A percentile compares a stretch with the other conserved stretches of the same genome.
Conservation (phyloP, 2,888 invertebrate species). For the Dolomedes plantarius region DNA sequence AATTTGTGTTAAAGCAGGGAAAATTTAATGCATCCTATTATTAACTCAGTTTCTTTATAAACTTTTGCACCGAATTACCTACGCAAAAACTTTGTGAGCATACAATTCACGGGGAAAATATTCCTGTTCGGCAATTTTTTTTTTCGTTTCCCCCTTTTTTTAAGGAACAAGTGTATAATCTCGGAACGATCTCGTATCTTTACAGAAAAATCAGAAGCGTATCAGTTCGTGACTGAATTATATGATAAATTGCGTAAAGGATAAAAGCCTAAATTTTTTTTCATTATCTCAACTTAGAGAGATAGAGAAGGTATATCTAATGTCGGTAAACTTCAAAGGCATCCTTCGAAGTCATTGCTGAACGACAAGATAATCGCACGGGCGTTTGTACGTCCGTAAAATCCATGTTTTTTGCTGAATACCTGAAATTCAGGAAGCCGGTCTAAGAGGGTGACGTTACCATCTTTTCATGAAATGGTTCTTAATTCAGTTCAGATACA, state of each 20-base stretch:
- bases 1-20: too few species aligned
- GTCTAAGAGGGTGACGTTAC: too few species aligned
- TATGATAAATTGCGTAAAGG: neutral
- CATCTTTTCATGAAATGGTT: too few species aligned
- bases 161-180: neutral
- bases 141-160: neutral
- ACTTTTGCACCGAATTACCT: too few species aligned
- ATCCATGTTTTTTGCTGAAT: too few species aligned
- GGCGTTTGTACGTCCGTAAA: too few species aligned
- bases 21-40: too few species aligned
- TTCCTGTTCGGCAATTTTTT: neutral
- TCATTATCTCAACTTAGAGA: neutral
- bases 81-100: too few species aligned
- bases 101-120: too few species aligned
- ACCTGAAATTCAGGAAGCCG: too few species aligned
- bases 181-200: neutral
- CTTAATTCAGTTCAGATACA: too few species aligned
- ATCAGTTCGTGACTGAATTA: constrained; percentile 2
- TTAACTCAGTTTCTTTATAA: too few species aligned
- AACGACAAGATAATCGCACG: neutral
- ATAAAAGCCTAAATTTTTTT: neutral
- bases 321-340: neutral
- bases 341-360: neutral
- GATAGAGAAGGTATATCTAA: neutral
- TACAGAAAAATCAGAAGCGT: neutral